Evolutionary conservation across 2,797 vertebrate species (phyloP), one percentile per base, ranked within the genome.

Genomic region (Salarias fasciatus): DNA sequence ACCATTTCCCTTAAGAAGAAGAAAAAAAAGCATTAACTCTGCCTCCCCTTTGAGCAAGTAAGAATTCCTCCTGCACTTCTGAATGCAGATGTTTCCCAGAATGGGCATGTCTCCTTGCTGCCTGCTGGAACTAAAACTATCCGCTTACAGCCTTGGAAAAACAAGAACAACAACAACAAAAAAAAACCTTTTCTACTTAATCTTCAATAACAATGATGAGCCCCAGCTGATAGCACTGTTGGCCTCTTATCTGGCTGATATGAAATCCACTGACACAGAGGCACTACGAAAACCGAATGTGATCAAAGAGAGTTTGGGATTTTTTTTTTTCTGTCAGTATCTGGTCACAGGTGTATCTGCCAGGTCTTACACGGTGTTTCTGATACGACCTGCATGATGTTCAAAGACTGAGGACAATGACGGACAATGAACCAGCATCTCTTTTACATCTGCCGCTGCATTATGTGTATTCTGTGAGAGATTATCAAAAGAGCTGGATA

Each of bases 121-220:
- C 56, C 52, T 42, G 42, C 55, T 46, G 18, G 2, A 24, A 24
- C 18, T 24, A 18, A 24, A 24, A 24, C 24, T 24, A 3, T 24
- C 3, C 24, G 3, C 3, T 18, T 24, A 18, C 18, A 24, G 18
- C 24, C 18, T 2, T 24, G 18, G 24, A 24, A 24, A 24, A 18
- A 3, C 24, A 24, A 24, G 24, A 24, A 24, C 24, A 24, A 24
- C 24, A 24, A 24, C 24, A n/a, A n/a, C n/a, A n/a, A n/a, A n/a
- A 57, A 65, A 58, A 56, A 33, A 72, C 62, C 40, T 14, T 12
- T 47, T 48, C 52, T 38, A 63, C 66, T 59, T 55, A 36, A 55
- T 18, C 43, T 45, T 24, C 14, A 10, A 11, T 24, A 45, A 45
- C 43, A 28, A 45, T 58, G 45, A 9, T 40, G 31, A 74, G 7